These are phyloP conservation scores for Hemistola chrysoprasaria DNA, from an alignment of 2,888 invertebrate species.

Conservation along the genomic window DNA sequence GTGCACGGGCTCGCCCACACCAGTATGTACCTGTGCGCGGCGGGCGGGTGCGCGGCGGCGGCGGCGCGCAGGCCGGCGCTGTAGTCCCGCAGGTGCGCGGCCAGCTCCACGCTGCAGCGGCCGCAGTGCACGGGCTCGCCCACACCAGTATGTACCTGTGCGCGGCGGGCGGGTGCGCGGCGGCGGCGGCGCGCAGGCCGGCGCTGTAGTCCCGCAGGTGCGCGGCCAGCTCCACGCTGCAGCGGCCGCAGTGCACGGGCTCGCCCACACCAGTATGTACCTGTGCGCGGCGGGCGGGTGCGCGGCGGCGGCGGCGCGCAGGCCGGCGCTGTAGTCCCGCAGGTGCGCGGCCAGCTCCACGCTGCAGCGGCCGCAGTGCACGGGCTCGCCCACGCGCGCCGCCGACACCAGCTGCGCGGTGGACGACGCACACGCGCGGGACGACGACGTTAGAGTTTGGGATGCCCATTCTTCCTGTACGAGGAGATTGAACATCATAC, in stretches of 20 bases:
- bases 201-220: slow-evolving; percentile 87
- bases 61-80: slow-evolving; percentile 89
- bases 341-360: slow-evolving; percentile 89
- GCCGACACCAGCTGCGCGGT: slow-evolving; percentile 94
- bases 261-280: no score
- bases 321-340: slow-evolving; percentile 86
- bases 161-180: slow-evolving; percentile 83
- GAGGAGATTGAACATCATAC: not conserved
- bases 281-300: slow-evolving; percentile 72
- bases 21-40: slow-evolving; percentile 42
- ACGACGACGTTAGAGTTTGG: slow-evolving; percentile 62
- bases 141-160: slow-evolving; percentile 27
- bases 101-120: slow-evolving; percentile 88
- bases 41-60: slow-evolving; percentile 86
- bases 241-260: no score
- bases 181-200: slow-evolving; percentile 90
- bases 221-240: slow-evolving; percentile 89
- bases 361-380: slow-evolving; percentile 89
- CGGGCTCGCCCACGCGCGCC: slow-evolving; percentile 90
- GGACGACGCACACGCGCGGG: slow-evolving; percentile 90
- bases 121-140: no score
- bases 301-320: slow-evolving; percentile 90
- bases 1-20: no score
- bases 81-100: slow-evolving; percentile 88
- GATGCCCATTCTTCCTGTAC: slow-evolving; percentile 75